phyloP scores from a whole-genome alignment of 1,140 invertebrate genomes.

The Lamellibrachia luymesi region DNA sequence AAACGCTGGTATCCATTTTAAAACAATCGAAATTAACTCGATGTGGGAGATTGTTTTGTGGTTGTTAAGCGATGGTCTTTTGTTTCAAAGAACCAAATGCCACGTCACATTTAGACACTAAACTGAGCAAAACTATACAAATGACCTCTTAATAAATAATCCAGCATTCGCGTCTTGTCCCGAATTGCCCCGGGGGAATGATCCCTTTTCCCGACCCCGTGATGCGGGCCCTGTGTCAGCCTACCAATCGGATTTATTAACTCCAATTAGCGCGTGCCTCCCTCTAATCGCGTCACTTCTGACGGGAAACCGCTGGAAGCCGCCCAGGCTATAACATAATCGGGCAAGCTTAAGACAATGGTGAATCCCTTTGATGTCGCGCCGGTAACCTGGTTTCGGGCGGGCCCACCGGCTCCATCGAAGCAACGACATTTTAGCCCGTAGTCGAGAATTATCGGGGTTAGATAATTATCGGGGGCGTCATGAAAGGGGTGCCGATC shows the following conservation, averaged over 20 bases:
- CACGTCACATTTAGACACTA: too few species aligned
- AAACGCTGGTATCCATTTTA: too few species aligned
- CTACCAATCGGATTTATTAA: not conserved
- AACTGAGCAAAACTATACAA: not conserved
- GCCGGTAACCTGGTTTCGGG: not conserved
- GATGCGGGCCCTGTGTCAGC: not conserved
- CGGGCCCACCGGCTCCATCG: too few species aligned
- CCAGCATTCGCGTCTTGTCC: not conserved
- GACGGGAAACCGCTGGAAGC: not conserved
- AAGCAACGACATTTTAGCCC: not conserved
- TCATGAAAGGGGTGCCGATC: not conserved
- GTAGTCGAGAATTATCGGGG: not conserved
- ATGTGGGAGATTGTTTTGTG: too few species aligned
- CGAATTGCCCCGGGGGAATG: not conserved
- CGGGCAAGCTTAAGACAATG: not conserved
- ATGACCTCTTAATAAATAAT: not conserved
- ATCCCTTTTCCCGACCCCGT: not conserved
- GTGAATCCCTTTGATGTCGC: not conserved
- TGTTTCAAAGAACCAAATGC: too few species aligned
- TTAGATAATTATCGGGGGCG: not conserved
- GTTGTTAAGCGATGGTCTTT: too few species aligned
- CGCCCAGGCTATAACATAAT: not conserved
- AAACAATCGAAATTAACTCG: too few species aligned
- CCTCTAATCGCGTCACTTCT: not conserved
- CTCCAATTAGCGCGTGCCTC: not conserved